Conservation (phyloP, 1,140 invertebrate genomes). For the Pectinophora gossypiella region DNA sequence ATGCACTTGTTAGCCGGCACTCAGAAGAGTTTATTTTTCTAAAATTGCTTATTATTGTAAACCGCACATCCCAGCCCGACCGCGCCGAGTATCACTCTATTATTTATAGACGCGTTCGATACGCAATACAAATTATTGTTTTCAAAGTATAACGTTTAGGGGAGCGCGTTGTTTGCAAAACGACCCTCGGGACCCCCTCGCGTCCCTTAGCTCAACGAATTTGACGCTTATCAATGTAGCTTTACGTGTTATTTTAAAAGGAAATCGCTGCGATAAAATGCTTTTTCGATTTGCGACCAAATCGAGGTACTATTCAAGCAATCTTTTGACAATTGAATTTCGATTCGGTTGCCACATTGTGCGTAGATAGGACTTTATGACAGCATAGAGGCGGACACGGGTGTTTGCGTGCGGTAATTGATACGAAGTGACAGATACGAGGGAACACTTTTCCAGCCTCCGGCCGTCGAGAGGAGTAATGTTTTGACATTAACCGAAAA, state of each 20-base stretch:
- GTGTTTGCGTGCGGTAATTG: constrained; percentile 73
- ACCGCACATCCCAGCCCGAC: constrained; percentile 31
- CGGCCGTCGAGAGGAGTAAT: constrained; percentile 55
- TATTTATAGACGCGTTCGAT: constrained; percentile 74
- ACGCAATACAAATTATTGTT: constrained; percentile 76
- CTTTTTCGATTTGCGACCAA: constrained; percentile 41
- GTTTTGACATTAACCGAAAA: constrained; percentile 71
- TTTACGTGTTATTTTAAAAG: constrained; percentile 47
- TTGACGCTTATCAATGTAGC: constrained; percentile 35
- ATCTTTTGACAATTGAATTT: constrained; percentile 74
- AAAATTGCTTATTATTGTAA: constrained; percentile 20
- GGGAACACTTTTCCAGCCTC: constrained; percentile 65
- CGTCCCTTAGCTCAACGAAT: constrained; percentile 27
- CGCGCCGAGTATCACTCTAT: constrained; percentile 69
- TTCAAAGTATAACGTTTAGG: constrained; percentile 76
- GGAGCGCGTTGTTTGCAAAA: constrained; percentile 67
- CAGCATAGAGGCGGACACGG: constrained; percentile 30
- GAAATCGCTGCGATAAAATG: constrained; percentile 30
- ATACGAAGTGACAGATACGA: constrained; percentile 68
- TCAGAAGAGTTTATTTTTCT: constrained; percentile 4
- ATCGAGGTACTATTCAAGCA: constrained; percentile 62
- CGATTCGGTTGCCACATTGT: constrained; percentile 55
- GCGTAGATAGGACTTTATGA: constrained; percentile 61
- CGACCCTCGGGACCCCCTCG: constrained; percentile 48
- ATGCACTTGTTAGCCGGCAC: background rate